These are phyloP conservation scores for Lacerta bilineata DNA, from an alignment of 2,797 vertebrate species.

Conservation along the genomic window DNA sequence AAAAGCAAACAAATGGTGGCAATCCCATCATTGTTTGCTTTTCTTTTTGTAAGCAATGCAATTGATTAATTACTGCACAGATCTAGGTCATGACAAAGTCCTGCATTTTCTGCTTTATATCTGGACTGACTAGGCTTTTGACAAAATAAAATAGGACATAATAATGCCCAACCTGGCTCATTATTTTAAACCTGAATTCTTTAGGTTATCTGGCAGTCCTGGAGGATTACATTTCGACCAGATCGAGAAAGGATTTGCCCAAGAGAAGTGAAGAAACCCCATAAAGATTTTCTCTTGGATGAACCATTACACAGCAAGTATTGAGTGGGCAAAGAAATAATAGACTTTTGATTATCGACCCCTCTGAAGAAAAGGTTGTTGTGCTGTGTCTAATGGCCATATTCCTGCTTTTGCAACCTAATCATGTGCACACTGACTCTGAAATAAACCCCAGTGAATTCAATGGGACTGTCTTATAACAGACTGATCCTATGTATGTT, in stretches of 20 bases:
- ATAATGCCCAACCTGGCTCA: not conserved
- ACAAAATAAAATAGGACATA: not conserved
- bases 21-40: not conserved
- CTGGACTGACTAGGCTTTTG: not conserved
- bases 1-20: not conserved
- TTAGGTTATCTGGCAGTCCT: slow-evolving; percentile 59
- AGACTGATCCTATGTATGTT: not conserved
- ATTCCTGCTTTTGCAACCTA: not conserved
- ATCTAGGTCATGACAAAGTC: not conserved
- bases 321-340: slow-evolving; percentile 1
- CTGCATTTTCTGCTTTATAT: not conserved
- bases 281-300: slow-evolving; percentile 53
- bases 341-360: not conserved
- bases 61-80: not conserved
- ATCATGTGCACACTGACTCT: not conserved
- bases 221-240: slow-evolving; percentile 55
- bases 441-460: not conserved
- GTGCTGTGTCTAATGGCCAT: not conserved
- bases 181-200: slow-evolving; percentile 16
- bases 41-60: not conserved
- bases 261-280: slow-evolving; percentile 56
- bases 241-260: slow-evolving; percentile 54
- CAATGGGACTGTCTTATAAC: not conserved
- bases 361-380: not conserved
- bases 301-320: slow-evolving; percentile 54